Conservation (phyloP, 2,797 vertebrate genomes). For the Columba guinea region DNA sequence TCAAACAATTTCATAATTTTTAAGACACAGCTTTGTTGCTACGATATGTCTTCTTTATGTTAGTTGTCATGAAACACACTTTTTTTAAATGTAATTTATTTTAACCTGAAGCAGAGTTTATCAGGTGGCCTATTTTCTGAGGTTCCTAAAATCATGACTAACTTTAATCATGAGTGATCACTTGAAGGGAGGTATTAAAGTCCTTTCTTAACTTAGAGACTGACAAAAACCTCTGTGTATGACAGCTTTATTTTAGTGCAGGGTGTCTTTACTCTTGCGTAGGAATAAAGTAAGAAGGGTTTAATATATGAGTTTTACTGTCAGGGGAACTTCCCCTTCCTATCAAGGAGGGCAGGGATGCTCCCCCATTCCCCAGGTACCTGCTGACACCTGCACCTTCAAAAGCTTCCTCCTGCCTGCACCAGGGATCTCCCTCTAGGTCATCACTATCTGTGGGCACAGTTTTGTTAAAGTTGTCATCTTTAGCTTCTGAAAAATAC, state of each 20-base stretch:
- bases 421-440: neutral
- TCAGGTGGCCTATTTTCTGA: neutral
- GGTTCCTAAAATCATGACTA: slow-evolving; percentile 1
- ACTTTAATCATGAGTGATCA: neutral
- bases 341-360: neutral
- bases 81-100: neutral
- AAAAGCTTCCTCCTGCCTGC: neutral
- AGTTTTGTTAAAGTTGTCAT: neutral
- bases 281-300: neutral
- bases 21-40: slow-evolving; percentile 49
- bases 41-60: neutral
- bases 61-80: neutral
- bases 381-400: neutral
- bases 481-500: slow-evolving; percentile 14
- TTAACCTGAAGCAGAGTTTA: slow-evolving; percentile 19
- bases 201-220: neutral
- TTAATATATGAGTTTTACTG: neutral
- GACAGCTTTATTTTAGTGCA: neutral
- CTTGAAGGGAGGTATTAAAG: neutral
- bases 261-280: neutral
- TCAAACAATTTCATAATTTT: slow-evolving; percentile 63
- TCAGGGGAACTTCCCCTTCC: neutral
- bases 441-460: neutral
- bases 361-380: neutral
- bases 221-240: neutral